Percentiles rank a stretch among this genome's conserved stretches.
phyloP scores from a whole-genome alignment of 1,140 invertebrate genomes.

The Melipona quadrifasciata region DNA sequence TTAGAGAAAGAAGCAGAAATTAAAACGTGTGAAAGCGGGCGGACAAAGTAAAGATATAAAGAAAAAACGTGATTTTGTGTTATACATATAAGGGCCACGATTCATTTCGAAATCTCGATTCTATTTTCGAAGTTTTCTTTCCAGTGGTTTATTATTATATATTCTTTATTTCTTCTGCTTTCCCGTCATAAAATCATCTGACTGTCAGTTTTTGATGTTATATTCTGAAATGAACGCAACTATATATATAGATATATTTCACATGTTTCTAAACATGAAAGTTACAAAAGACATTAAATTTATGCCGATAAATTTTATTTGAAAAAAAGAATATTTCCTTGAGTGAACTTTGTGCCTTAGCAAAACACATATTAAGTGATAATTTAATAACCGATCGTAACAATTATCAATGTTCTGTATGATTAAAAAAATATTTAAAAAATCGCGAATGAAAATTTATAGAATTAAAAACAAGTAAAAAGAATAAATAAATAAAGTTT shows the following conservation, averaged over 20 bases:
- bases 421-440: too few relatives aligned
- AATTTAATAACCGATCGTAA: neutral
- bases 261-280: neutral
- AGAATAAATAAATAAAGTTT: too few relatives aligned
- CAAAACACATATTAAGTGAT: neutral
- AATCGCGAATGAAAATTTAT: neutral
- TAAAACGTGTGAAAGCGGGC: neutral
- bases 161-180: neutral
- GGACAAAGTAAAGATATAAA: neutral
- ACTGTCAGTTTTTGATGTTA: too few relatives aligned
- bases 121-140: conserved; percentile 6
- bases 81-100: too few relatives aligned
- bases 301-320: too few relatives aligned
- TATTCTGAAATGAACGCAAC: too few relatives aligned
- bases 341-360: too few relatives aligned
- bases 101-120: neutral
- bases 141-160: too few relatives aligned
- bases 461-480: neutral
- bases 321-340: neutral
- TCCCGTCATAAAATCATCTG: neutral
- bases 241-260: neutral
- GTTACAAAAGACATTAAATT: neutral
- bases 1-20: neutral
- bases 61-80: neutral
- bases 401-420: neutral